These are phyloP conservation scores for Telmatherina bonti DNA, from an alignment of 2,797 vertebrate genomes.

Conservation along the genomic window DNA sequence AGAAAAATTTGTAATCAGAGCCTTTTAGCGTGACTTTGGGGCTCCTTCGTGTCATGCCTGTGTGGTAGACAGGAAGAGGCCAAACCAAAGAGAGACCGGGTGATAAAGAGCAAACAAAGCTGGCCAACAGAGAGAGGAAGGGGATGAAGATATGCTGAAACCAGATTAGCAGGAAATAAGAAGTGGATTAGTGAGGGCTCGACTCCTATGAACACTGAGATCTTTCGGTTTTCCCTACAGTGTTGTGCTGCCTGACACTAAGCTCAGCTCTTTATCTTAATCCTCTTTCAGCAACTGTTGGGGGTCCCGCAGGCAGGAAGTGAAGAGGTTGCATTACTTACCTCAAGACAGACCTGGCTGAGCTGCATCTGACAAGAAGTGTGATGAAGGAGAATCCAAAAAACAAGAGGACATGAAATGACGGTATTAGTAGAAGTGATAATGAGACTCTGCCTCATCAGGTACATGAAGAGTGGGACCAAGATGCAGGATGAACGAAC, in stretches of 20 bases:
- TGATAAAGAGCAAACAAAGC: constrained; percentile 69
- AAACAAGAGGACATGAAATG: constrained; percentile 24
- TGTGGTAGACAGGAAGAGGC: constrained; percentile 58
- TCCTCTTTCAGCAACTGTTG: constrained; percentile 75
- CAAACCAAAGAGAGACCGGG: constrained; percentile 61
- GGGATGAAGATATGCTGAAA: constrained; percentile 78
- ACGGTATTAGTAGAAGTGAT: neutral
- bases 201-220: constrained; percentile 75
- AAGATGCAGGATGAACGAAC: constrained; percentile 36
- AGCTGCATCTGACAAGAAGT: constrained; percentile 14
- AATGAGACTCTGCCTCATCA: constrained; percentile 16
- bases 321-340: constrained; percentile 58
- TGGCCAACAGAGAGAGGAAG: constrained; percentile 70
- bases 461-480: constrained; percentile 1
- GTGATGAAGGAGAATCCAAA: constrained; percentile 30
- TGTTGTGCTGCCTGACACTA: constrained; percentile 79
- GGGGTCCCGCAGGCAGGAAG: constrained; percentile 76
- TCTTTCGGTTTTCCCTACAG: constrained; percentile 72
- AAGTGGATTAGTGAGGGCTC: constrained; percentile 80
- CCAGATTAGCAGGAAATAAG: constrained; percentile 80
- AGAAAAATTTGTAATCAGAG: constrained; percentile 29
- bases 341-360: constrained; percentile 40
- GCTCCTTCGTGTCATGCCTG: constrained; percentile 33
- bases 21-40: constrained; percentile 25
- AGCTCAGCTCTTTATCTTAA: constrained; percentile 80